Conservation (phyloP, 1,140 invertebrate genomes). For the Cylas formicarius region DNA sequence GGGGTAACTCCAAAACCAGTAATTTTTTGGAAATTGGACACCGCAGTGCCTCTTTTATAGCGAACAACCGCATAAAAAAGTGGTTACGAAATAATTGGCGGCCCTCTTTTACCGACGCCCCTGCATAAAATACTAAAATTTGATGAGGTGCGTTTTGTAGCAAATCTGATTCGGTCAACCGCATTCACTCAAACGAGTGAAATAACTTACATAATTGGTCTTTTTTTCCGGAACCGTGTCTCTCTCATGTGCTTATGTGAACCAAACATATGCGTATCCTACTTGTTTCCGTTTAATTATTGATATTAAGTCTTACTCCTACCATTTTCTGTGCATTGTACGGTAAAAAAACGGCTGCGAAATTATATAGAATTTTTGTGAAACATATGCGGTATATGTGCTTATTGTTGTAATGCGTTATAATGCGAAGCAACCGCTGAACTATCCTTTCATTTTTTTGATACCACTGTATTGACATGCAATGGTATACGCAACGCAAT, state of each 20-base stretch:
- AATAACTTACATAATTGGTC: conserved; percentile 18
- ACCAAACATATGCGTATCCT: conserved; percentile 36
- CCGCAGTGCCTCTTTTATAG: too few species aligned
- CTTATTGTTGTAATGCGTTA: conserved; percentile 28
- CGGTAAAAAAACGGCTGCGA: conserved; percentile 33
- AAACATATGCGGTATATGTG: conserved; percentile 34
- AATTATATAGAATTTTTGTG: conserved; percentile 39
- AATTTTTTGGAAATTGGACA: too few species aligned
- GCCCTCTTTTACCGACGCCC: neutral
- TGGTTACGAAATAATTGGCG: too few species aligned
- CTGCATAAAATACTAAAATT: neutral
- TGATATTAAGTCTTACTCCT: conserved; percentile 35
- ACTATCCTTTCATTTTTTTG: conserved; percentile 6
- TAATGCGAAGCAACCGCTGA: conserved; percentile 15
- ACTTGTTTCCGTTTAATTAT: conserved; percentile 36
- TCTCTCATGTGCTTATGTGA: conserved; percentile 30
- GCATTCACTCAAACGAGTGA: conserved; percentile 9
- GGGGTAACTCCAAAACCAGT: too few species aligned
- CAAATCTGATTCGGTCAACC: conserved; percentile 15
- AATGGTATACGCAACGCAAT: too few species aligned
- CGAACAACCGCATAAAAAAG: too few species aligned
- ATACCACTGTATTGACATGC: conserved; percentile 16
- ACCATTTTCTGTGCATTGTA: conserved; percentile 37
- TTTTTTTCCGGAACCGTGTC: conserved; percentile 19
- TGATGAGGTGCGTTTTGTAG: conserved; percentile 8